Conservation (phyloP, 2,888 invertebrate genomes). For the Torymus aiolomorphi region DNA sequence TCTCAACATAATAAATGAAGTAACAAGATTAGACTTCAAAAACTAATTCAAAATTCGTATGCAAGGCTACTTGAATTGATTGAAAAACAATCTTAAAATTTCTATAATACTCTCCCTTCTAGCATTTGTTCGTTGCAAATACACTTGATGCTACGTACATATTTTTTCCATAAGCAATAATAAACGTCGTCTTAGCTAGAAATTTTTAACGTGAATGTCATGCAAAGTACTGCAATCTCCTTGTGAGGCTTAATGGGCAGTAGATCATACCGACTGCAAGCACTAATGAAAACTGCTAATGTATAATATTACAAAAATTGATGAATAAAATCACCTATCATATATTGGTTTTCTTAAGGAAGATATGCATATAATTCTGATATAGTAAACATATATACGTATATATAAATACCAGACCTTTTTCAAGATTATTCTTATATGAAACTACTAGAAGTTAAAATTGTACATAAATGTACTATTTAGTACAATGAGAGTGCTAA, state of each 20-base stretch:
- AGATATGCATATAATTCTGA: constrained; percentile 40
- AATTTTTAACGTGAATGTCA: constrained; percentile 40
- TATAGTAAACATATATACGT: no score
- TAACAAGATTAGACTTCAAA: constrained; percentile 23
- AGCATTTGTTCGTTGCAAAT: constrained; percentile 44
- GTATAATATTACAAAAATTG: constrained; percentile 32
- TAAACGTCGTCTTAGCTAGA: constrained; percentile 47
- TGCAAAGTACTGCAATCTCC: constrained; percentile 49
- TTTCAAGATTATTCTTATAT: constrained; percentile 47
- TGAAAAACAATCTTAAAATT: constrained; percentile 25
- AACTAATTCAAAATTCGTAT: constrained; percentile 32
- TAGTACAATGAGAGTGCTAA: constrained; percentile 10
- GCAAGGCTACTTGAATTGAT: constrained; percentile 19
- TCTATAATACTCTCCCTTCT: constrained; percentile 53
- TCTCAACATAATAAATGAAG: constrained; percentile 33
- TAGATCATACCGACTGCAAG: constrained; percentile 34
- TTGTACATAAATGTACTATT: constrained; percentile 41
- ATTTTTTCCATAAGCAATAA: constrained; percentile 53
- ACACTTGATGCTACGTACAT: constrained; percentile 39
- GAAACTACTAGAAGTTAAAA: constrained; percentile 43
- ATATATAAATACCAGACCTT: no score
- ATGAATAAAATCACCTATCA: constrained; percentile 27
- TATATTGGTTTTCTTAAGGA: constrained; percentile 35
- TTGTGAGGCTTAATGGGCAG: constrained; percentile 45
- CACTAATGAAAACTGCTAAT: constrained; percentile 27